Base-by-base conservation (phyloP, 2,797 vertebrate species). In the Lerista edwardsae region DNA sequence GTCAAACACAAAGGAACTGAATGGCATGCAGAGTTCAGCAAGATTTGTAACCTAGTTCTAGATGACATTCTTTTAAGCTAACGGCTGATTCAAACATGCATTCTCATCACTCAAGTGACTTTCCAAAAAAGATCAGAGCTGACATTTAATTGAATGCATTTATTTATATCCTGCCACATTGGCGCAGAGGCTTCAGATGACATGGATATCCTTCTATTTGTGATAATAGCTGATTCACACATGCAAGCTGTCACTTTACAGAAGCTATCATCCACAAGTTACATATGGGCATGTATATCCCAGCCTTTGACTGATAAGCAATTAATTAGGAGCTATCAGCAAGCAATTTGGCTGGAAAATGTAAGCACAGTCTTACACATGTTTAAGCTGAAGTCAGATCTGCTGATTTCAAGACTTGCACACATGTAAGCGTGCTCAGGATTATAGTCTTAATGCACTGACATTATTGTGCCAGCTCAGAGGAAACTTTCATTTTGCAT, bases 171-270 rank as follows among this genome's bases (percentile, higher is more conserved):
- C 44, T 14, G 44, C 17, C 64, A 65, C 44, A 83, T 72, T 44
- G 39, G 15, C 51, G 57, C 21, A 47, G 39, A 62, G 39, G 31
- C 57, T 51, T 76, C 67, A 62, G 67, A 77, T 72, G 39, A 79
- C 69, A 10, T 72, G 69, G 69, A 44, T 25, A 25, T 72, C 41
- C 23, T 77, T 71, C 82, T 62, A 14, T 71, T 76, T 84, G 65
- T 39, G 68, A 61, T 29, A 76, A 44, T 69, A 34, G 29, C 14
- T 78, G 82, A 72, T 71, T 76, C n/a, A 61, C 55, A 77, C 12
- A 77, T n/a, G 39, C 57, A 78, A 61, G n/a, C 23, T 78, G 75
- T 72, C 67, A 71, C 67, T 72, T 78, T 39, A 62, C 71, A 23
- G 65, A 84, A 59, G 65, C 65, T 78, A 23, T 44, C 31, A 41